Base-by-base conservation (phyloP, 2,113 vertebrate species). In the Eulemur rufifrons region DNA sequence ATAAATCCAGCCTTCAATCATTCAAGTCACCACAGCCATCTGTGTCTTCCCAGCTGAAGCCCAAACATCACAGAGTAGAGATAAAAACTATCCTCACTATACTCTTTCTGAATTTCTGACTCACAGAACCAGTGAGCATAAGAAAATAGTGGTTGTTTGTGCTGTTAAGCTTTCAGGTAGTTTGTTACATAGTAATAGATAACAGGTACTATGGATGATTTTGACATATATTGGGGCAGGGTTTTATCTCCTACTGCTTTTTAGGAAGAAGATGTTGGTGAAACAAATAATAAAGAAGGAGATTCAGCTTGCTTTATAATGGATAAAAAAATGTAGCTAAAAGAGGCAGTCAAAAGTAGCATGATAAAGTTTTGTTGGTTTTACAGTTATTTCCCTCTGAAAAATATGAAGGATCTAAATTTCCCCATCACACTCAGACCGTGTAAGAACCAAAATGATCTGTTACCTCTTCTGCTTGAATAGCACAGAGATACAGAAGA, bases 401-500 rank as follows among this genome's bases (percentile, higher is more conserved):
- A 83, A 77, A 86, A 71, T 12, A 9, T 81, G 12, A 61, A 66
- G 4, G 0, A 63, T 82, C 6, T 80, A 84, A 76, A 50, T 50
- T 84, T 94, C 29, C 23, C 32, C 2, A 59, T 64, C 32, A 84
- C 27, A 81, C 37, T 71, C 11, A 80, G 23, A 47, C 5, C 89
- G 2, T 12, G 0, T 37, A 93, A 89, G 50, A 32, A n/a, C 59
- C n/a, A 39, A 12, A 71, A 78, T 32, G 37, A 52, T 85, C 42
- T 45, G 2, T 66, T 85, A 15, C 20, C 11, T 34, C 3, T 39
- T 77, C 50, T 77, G 27, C 5, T 20, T 93, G 15, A 50, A 2
- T 45, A 83, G 63, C 63, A 91, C 42, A 83, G 15, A 96, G 9
- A 90, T 74, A 56, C 6, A 64, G 32, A 78, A 77, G 61, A 93